phyloP scores from a whole-genome alignment of 92 coral and sea anemone genomes.

The Parazoanthus darwini region DNA sequence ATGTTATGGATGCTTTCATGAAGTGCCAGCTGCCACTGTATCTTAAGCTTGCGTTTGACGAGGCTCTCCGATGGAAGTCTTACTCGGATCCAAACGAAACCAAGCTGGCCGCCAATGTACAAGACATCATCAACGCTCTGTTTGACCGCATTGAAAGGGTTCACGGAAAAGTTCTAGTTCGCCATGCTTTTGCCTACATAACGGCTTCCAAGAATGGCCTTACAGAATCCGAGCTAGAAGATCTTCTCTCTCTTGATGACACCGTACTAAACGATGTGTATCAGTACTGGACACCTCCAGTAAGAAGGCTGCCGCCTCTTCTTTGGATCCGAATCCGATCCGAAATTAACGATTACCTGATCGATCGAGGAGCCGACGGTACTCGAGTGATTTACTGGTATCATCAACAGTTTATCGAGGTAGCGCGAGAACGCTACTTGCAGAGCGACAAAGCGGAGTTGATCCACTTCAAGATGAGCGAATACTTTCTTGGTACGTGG shows the following conservation, averaged over 20 bases:
- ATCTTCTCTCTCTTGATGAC: constrained; percentile 94
- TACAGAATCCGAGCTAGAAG: constrained; percentile 92
- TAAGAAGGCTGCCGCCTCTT: constrained; percentile 94
- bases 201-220: constrained; percentile 94
- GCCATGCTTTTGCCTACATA: constrained; percentile 88
- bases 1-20: constrained; percentile 70
- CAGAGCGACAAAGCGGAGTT: constrained; percentile 58
- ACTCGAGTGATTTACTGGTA: constrained; percentile 95
- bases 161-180: constrained; percentile 87
- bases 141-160: constrained; percentile 83
- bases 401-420: constrained; percentile 98
- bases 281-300: constrained; percentile 99
- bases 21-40: constrained; percentile 90
- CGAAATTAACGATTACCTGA: constrained; percentile 90
- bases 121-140: constrained; percentile 83
- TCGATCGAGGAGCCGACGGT: constrained; percentile 96
- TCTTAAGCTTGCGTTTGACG: constrained; percentile 93
- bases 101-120: constrained; percentile 69
- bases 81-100: constrained; percentile 74
- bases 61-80: constrained; percentile 94
- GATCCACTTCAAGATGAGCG: constrained; percentile 85
- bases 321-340: constrained; percentile 95
- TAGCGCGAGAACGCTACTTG: constrained; percentile 83
- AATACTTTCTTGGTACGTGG: constrained; percentile 93
- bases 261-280: constrained; percentile 95